Base-by-base conservation (phyloP, 37 sponge, comb jelly and placozoan species). In the Spongilla lacustris region DNA sequence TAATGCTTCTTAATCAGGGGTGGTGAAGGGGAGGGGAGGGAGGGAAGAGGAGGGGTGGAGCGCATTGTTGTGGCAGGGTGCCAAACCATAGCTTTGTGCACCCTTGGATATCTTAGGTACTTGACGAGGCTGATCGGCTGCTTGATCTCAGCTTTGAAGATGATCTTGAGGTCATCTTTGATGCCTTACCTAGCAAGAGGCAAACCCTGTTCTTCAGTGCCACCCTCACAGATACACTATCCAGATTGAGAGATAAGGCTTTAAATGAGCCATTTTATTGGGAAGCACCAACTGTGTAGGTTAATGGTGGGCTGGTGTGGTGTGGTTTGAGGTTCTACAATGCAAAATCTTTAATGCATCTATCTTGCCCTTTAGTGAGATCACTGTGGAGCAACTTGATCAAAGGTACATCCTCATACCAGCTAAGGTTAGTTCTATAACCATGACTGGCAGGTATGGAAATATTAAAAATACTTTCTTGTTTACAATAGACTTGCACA, bases 201-300 rank as follows among this genome's bases (percentile, higher is more conserved):
- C 99, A 99, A 81, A 99, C 99, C 14, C 92, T 99, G 19, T 82
- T 99, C n/a, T 99, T 99, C 77, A 95, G 96, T 84, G 99, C 99
- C 24, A 99, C 99, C 10, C 84, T 99, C 66, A 93, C 96, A 14
- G 93, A 97, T 21, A 90, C 88, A 25, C 77, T 99, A 46, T 73
- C 86, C 23, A 66, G 93, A 38, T 88, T 98, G 33, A 82, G 82
- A 72, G 84, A 84, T 41, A 50, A 95, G 76, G 82, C 96, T 1
- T 35, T 73, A 70, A 78, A 78, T 22, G 27, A 93, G 26, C 89
- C 96, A 2, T 93, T 97, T 80, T 89, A 48, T 77, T 95, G 92
- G 92, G 80, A 95, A 77, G 91, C 93, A 17, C 73, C 84, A 46
- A 33, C 84, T 69, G 85, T 90, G 89, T 91, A 81, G 66, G 90